Conservation (phyloP, 2,797 vertebrate species). For the Coranthus polyacanthus region DNA sequence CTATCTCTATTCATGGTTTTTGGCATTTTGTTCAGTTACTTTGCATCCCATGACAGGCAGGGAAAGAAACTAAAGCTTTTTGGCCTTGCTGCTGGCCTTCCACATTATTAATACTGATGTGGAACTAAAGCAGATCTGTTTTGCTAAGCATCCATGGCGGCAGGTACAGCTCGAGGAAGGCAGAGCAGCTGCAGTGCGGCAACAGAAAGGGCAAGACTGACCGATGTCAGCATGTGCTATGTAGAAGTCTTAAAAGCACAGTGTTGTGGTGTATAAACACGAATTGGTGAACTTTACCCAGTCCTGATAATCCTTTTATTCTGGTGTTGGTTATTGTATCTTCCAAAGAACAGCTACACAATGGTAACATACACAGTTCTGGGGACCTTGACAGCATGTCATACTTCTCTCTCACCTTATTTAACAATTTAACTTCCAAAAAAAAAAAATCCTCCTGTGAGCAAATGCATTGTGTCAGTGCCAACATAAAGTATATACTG, state of each 20-base stretch:
- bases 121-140: constrained; percentile 13
- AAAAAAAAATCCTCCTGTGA: no score
- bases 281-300: constrained; percentile 23
- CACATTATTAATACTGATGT: background rate
- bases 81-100: constrained; percentile 8
- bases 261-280: constrained; percentile 10
- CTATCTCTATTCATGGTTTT: background rate
- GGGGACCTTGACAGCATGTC: no score
- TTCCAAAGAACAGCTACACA: no score
- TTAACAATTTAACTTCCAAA: no score
- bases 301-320: background rate
- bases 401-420: no score
- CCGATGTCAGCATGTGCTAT: constrained; percentile 25
- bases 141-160: constrained; percentile 15
- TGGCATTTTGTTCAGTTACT: background rate
- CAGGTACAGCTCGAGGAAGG: constrained; percentile 22
- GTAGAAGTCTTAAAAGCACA: constrained; percentile 18
- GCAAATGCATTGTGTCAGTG: no score
- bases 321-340: no score
- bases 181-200: constrained; percentile 42
- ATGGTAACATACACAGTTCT: no score
- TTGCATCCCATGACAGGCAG: background rate
- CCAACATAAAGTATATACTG: no score
- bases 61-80: background rate
- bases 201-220: constrained; percentile 39